Evolutionary conservation across 37 sponge, comb jelly and placozoan species (phyloP).

Genomic region (Sycon ciliatum): DNA sequence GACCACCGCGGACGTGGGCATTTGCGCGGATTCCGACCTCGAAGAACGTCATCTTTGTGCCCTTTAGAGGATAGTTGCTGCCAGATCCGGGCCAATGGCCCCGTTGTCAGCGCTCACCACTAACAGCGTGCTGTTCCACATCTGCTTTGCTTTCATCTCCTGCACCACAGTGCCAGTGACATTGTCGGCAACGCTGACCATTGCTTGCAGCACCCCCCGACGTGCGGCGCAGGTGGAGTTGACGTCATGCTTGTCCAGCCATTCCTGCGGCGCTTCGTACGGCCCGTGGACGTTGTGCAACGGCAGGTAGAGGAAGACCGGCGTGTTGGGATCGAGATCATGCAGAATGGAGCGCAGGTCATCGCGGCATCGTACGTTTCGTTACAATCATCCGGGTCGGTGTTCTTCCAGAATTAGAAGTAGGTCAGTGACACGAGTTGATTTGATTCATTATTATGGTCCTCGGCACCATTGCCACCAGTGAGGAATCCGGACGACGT

Average conservation of each 20-base stretch:
- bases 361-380: constrained; percentile 31
- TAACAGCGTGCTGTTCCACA: constrained; percentile 42
- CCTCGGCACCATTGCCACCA: constrained; percentile 16
- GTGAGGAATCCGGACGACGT: constrained; percentile 33
- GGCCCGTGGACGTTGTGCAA: constrained; percentile 30
- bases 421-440: too few relatives aligned
- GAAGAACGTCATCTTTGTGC: constrained; percentile 29
- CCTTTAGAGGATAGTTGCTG: constrained; percentile 43
- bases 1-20: constrained; percentile 36
- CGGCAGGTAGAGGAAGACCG: constrained; percentile 39
- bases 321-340: constrained; percentile 21
- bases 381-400: constrained; percentile 17
- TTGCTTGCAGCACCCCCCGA: constrained; percentile 25
- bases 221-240: constrained; percentile 17
- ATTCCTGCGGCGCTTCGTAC: constrained; percentile 38
- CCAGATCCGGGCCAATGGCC: constrained; percentile 34
- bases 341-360: constrained; percentile 25
- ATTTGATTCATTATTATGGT: constrained; percentile 30
- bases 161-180: constrained; percentile 32
- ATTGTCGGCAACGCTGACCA: constrained; percentile 37
- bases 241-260: constrained; percentile 18
- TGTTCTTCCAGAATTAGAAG: constrained; percentile 30
- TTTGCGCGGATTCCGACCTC: constrained; percentile 38
- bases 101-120: constrained; percentile 42
- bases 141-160: constrained; percentile 29